A percentile compares a stretch with the other conserved stretches of the same genome.
These are phyloP conservation scores for Oscheius sp. DNA, from an alignment of 2,888 invertebrate species.

Conservation along the genomic window DNA sequence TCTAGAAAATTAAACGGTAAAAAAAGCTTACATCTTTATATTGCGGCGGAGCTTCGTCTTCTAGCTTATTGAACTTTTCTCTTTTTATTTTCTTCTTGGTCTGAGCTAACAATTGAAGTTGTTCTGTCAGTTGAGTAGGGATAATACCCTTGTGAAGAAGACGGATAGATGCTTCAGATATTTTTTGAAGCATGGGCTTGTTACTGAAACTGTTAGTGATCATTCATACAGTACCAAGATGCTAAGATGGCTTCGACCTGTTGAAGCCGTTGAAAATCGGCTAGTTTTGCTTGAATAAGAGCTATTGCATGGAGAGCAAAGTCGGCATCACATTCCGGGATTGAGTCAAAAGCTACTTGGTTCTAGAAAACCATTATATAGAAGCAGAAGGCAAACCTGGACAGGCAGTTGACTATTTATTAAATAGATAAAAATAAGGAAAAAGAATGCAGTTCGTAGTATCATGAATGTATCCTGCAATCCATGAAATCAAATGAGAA, in stretches of 20 bases:
- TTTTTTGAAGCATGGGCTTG: constrained; percentile 51
- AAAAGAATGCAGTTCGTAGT: too few relatives aligned
- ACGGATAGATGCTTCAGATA: constrained; percentile 41
- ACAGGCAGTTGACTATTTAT: too few relatives aligned
- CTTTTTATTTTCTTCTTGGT: constrained; percentile 18
- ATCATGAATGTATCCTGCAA: too few relatives aligned
- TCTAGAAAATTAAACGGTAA: neutral
- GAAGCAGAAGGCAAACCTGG: too few relatives aligned
- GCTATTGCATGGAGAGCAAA: constrained; percentile 43
- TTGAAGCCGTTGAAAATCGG: constrained; percentile 36
- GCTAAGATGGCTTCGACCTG: constrained; percentile 47
- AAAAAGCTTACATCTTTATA: neutral
- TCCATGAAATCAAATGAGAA: too few relatives aligned
- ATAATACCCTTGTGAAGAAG: constrained; percentile 38
- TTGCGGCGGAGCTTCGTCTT: neutral
- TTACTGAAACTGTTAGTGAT: constrained; percentile 27
- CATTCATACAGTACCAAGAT: constrained; percentile 33
- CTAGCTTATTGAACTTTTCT: neutral
- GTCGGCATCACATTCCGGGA: constrained; percentile 45
- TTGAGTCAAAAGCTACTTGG: neutral
- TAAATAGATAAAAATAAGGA: too few relatives aligned
- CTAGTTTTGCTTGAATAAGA: constrained; percentile 37
- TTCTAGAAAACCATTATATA: too few relatives aligned
- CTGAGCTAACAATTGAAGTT: constrained; percentile 14
- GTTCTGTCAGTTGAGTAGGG: neutral